These are phyloP conservation scores for Pachyuromys duprasi DNA, from an alignment of 2,797 vertebrate genomes.

Conservation along the genomic window DNA sequence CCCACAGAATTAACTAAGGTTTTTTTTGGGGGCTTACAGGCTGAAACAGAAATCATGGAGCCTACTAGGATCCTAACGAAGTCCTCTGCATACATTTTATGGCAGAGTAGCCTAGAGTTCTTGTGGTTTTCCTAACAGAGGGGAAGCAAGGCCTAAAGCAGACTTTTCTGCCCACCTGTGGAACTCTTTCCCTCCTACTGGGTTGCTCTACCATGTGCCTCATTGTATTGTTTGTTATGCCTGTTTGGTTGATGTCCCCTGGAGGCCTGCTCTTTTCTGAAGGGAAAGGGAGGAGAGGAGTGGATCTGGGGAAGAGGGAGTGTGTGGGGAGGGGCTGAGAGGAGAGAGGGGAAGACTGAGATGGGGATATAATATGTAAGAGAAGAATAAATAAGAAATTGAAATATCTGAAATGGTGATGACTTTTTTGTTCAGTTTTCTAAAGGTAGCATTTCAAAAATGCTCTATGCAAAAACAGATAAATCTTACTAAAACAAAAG, in stretches of 20 bases:
- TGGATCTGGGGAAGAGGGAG: background rate
- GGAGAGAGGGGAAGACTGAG: background rate
- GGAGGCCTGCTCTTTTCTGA: background rate
- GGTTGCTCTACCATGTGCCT: background rate
- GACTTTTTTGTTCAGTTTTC: background rate
- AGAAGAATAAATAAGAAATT: background rate
- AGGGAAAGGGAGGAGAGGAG: background rate
- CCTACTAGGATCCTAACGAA: background rate
- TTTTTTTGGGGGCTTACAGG: background rate
- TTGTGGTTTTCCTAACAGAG: background rate
- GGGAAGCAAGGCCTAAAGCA: background rate
- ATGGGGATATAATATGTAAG: background rate
- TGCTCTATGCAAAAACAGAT: background rate
- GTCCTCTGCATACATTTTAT: background rate
- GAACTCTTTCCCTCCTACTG: background rate
- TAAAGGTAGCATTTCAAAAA: background rate
- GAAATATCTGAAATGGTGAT: background rate
- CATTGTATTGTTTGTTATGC: background rate
- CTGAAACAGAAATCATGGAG: background rate
- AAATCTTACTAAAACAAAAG: background rate
- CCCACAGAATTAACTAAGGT: background rate
- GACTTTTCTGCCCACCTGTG: background rate
- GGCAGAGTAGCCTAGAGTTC: background rate
- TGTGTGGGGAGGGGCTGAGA: background rate
- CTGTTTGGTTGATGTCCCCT: background rate